Evolutionary conservation across 2,888 invertebrate genomes (phyloP).

Genomic region (Coleophora flavipennella): DNA sequence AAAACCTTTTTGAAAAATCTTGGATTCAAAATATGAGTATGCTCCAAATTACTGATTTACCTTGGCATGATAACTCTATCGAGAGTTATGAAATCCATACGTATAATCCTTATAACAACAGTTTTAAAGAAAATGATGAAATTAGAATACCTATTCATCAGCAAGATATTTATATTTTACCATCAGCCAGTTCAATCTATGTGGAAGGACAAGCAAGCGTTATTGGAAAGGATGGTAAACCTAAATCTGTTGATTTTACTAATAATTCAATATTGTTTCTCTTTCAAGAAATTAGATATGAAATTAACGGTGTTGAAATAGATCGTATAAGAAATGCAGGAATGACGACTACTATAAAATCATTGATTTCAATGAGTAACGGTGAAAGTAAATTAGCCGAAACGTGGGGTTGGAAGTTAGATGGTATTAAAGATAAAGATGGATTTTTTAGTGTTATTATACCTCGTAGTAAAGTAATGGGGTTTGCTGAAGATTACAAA

Average conservation of each 20-base stretch:
- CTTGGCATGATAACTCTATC: constrained; percentile 11
- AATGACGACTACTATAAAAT: constrained; percentile 20
- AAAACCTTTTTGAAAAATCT: constrained; percentile 9
- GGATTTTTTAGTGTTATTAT: constrained; percentile 17
- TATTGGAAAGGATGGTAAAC: constrained; percentile 2
- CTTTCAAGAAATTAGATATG: constrained; percentile 9
- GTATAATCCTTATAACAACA: constrained; percentile 11
- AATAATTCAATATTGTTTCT: constrained; percentile 5
- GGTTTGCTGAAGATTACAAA: constrained; percentile 25
- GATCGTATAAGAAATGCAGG: constrained; percentile 3
- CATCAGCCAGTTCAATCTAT: constrained; percentile 14
- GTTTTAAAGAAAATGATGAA: constrained; percentile 14
- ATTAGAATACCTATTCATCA: constrained; percentile 15
- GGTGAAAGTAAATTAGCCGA: constrained; percentile 18
- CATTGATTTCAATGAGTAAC: constrained; percentile 25
- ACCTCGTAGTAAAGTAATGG: constrained; percentile 9
- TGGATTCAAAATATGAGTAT: constrained; percentile 13
- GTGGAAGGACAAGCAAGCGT: constrained; percentile 8
- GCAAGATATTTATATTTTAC: constrained; percentile 16
- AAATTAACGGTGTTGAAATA: constrained; percentile 5
- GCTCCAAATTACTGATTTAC: constrained; percentile 7
- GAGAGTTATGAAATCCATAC: constrained; percentile 15
- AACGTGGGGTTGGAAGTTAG: constrained; percentile 17
- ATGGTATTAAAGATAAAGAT: constrained; percentile 17
- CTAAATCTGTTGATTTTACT: constrained; percentile 1